These are phyloP conservation scores for Glyptemys insculpta DNA, from an alignment of 2,797 vertebrate species.

Conservation along the genomic window DNA sequence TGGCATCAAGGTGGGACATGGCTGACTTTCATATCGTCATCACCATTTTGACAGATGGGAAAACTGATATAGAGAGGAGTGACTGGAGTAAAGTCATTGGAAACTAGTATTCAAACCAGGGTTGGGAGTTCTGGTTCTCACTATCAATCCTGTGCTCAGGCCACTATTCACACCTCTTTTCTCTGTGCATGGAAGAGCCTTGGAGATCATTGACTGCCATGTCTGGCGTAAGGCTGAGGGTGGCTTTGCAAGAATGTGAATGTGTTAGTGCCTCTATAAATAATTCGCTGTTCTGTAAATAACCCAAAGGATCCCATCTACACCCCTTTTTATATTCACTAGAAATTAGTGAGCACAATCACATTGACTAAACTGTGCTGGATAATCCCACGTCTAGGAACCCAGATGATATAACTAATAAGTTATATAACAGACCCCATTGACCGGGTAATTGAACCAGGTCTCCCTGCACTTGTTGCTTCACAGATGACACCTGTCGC, in stretches of 20 bases:
- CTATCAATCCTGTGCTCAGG: neutral
- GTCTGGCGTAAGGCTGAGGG: too few species aligned
- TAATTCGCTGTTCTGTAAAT: neutral
- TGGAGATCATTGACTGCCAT: neutral
- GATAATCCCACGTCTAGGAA: neutral
- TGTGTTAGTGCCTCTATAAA: neutral
- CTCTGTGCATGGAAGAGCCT: neutral
- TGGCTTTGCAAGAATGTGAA: neutral
- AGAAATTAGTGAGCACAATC: neutral
- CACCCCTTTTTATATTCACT: neutral
- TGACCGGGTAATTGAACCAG: fast-evolving
- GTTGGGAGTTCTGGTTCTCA: neutral
- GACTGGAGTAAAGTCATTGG: neutral
- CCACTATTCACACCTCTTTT: neutral
- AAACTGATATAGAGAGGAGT: neutral
- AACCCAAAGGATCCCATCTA: neutral
- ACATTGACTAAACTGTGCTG: fast-evolving
- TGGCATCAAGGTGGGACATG: neutral
- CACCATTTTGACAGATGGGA: neutral
- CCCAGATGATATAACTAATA: neutral
- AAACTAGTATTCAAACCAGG: neutral
- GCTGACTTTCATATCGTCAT: neutral
- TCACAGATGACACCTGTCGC: neutral
- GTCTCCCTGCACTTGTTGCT: neutral
- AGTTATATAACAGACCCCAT: neutral